Conservation (phyloP, 1,140 invertebrate genomes). For the Solenopsis invicta region DNA sequence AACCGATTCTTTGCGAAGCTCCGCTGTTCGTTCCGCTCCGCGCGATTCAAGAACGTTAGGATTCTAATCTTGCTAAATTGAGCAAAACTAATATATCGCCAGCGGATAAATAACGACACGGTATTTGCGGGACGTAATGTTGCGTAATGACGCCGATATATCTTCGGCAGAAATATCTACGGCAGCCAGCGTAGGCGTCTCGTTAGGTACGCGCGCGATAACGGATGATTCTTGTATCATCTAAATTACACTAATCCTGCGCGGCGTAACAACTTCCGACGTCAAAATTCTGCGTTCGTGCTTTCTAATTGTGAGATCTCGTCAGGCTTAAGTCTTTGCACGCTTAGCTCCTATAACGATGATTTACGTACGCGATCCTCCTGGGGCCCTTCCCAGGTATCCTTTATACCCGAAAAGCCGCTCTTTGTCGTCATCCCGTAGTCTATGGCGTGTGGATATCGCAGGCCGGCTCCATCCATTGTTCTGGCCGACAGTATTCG, state of each 20-base stretch:
- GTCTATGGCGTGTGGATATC: constrained; percentile 72
- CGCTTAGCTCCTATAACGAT: constrained; percentile 70
- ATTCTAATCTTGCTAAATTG: constrained; percentile 3
- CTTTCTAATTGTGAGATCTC: constrained; percentile 74
- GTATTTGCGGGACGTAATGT: constrained; percentile 1
- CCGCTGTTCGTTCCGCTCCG: background rate
- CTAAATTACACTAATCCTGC: constrained; percentile 56
- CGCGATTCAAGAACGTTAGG: background rate
- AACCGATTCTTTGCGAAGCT: background rate
- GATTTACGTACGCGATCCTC: constrained; percentile 71
- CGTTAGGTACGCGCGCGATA: constrained; percentile 28
- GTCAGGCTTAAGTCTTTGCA: constrained; percentile 62
- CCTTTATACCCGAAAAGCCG: constrained; percentile 73
- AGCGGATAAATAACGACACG: background rate
- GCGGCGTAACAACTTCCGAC: constrained; percentile 55
- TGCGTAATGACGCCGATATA: constrained; percentile 17
- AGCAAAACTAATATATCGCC: constrained; percentile 1
- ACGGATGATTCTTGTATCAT: constrained; percentile 60
- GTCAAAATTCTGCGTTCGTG: constrained; percentile 68
- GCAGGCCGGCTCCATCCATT: constrained; percentile 69
- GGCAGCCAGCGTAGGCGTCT: background rate
- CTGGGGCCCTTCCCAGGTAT: constrained; percentile 57
- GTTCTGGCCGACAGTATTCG: constrained; percentile 63
- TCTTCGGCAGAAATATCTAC: constrained; percentile 2
- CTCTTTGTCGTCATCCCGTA: constrained; percentile 73